Base-by-base conservation (phyloP, 2,888 invertebrate genomes). In the Aporophyla nigra region DNA sequence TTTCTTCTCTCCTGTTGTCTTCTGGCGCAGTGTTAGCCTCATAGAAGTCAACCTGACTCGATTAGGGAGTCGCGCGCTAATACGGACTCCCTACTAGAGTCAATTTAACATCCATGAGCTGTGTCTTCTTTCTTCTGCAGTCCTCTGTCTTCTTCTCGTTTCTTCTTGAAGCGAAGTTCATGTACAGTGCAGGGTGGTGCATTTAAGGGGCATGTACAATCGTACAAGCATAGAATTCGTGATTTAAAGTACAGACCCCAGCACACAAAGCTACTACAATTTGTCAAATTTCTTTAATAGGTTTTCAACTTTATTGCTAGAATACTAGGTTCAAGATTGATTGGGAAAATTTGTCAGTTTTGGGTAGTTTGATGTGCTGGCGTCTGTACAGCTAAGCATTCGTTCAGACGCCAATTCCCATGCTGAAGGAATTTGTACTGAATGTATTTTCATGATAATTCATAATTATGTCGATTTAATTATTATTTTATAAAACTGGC, bases 31-130 rank as follows among this genome's bases (percentile, higher is more conserved):
- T 96, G 97, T 93, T 95, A 97, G 97, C 97, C 97, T 97, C 98
- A 98, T 97, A 97, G 98, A 98, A 98, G 98, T 98, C 98, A 98
- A 98, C 98, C 98, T 98, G 98, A 99, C 98, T 98, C 98, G 98
- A 98, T 98, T 98, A 98, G 98, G 98, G 98, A 99, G 98, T 98
- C 98, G 97, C 98, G 98, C 97, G 97, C 97, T 83, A 97, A 97
- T 97, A 98, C 98, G 98, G 98, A 98, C 98, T 99, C 98, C 98
- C 98, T 99, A 99, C 98, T 99, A 98, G 98, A 98, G 98, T 99
- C 98, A 99, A 99, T 99, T 99, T 99, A 98, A 98, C 98, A 98
- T 98, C 98, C 97, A 98, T 97, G 98, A 98, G 98, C 95, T 91
- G 80, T 77, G 73, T 84, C 84, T 90, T 89, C 87, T 89, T 87